Conservation (phyloP, 2,888 invertebrate species). For the Troilus luridus region DNA sequence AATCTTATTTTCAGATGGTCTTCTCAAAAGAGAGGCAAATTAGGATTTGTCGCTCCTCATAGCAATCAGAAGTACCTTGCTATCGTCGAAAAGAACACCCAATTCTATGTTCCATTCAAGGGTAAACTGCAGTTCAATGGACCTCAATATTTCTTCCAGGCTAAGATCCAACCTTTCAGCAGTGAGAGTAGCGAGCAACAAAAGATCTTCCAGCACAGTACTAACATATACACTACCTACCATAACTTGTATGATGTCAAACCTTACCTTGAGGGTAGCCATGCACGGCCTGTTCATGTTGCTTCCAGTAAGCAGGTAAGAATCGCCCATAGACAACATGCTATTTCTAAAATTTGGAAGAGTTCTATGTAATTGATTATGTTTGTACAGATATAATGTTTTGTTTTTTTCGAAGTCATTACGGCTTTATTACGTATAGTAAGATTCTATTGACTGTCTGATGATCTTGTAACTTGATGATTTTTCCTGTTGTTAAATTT, state of each 20-base stretch:
- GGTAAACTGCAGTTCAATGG: constrained; percentile 68
- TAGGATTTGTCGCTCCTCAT: constrained; percentile 78
- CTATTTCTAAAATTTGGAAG: not conserved
- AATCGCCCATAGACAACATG: not conserved
- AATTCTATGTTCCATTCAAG: constrained; percentile 74
- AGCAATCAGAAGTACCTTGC: constrained; percentile 71
- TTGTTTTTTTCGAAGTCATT: too few species aligned
- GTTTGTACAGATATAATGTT: too few species aligned
- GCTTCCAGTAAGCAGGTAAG: constrained; percentile 64
- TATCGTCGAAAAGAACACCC: constrained; percentile 76
- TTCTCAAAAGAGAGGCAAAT: constrained; percentile 74
- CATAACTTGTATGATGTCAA: constrained; percentile 73
- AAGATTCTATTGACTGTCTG: not conserved
- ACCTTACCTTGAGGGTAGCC: constrained; percentile 68
- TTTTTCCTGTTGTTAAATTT: too few species aligned
- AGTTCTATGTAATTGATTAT: not conserved
- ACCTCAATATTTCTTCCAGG: constrained; percentile 70
- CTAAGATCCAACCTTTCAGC: constrained; percentile 71
- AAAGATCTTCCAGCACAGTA: constrained; percentile 74
- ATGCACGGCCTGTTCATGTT: constrained; percentile 64
- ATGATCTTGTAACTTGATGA: too few species aligned
- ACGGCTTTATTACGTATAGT: too few species aligned
- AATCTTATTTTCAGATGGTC: constrained; percentile 70
- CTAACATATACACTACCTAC: constrained; percentile 76
- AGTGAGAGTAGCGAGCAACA: constrained; percentile 70